Evolutionary conservation across 2,797 vertebrate genomes (phyloP), one percentile per base, ranked within the genome.

Genomic region (Graptemys geographica): DNA sequence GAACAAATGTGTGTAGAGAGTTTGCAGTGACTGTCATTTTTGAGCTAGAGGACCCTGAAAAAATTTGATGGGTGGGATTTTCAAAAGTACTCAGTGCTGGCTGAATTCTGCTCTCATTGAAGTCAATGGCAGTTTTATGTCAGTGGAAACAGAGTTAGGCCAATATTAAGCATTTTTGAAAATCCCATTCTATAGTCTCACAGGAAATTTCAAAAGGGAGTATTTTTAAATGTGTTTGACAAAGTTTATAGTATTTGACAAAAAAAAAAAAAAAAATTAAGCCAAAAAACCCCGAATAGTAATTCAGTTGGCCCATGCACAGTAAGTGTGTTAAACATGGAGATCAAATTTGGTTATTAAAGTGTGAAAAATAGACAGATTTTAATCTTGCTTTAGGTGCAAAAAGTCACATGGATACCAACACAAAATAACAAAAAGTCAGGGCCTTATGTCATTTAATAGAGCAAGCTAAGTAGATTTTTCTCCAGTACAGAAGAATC

Each of bases 211-310:
- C 2, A 59, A 72, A 16, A 53, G 18, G 23, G 3, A 52, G 7
- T 2, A 31, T 11, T 57, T 49, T 47, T 33, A 81, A 28, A 81
- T 3, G 0, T 1, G 0, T 78, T 93, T 87, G 57, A 49, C 31
- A 83, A 65, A 85, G 55, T 2, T 19, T 47, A 6, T 21, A 86
- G 83, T 84, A 44, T 23, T 1, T 86, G 7, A 49, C 51, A 51
- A 51, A 51, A 51, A 41, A 41, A 41, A 41, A 51, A 49, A 0
- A 0, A 1, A 93, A 91, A 44, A 44, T 44, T 44, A 44, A 44
- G 1, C 3, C 80, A 19, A 65, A 59, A 41, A 44, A 31, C 4
- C 57, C 28, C 4, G 0, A 1, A 6, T 25, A 6, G 25, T 55
- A 52, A 37, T 62, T 49, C 3, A 44, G 6, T 78, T 82, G 79